Conservation (phyloP, 2,888 invertebrate species). For the Pemphredon lugubris region DNA sequence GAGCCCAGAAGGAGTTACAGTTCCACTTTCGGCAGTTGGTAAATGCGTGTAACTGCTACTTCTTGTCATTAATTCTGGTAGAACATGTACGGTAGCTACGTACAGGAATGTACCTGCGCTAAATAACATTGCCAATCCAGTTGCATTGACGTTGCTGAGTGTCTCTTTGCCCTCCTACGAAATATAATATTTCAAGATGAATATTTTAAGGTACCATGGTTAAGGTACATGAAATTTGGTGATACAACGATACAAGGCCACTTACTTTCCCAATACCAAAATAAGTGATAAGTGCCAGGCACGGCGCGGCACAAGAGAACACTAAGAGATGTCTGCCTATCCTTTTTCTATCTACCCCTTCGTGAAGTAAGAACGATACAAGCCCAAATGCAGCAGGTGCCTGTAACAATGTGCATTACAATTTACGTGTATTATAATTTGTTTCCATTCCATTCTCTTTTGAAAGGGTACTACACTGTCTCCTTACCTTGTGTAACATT, state of each 20-base stretch:
- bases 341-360: conserved; percentile 93
- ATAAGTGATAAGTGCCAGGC: conserved; percentile 94
- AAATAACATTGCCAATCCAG: conserved; percentile 98
- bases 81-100: conserved; percentile 98
- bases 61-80: conserved; percentile 93
- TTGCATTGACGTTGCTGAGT: conserved; percentile 93
- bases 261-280: conserved; percentile 91
- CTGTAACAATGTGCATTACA: conserved; percentile 77
- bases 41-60: conserved; percentile 80
- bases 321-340: conserved; percentile 94
- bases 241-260: not conserved
- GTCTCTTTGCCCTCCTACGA: conserved; percentile 94
- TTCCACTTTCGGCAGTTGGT: conserved; percentile 78
- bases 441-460: conserved; percentile 6
- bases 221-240: not conserved
- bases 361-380: conserved; percentile 97
- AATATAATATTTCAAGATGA: conserved; percentile 6
- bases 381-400: conserved; percentile 99
- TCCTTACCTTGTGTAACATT: conserved; percentile 97
- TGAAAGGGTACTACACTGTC: too few species aligned
- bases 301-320: conserved; percentile 96
- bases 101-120: conserved; percentile 99
- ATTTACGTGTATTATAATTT: conserved; percentile 7
- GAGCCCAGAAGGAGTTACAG: conserved; percentile 83
- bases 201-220: not conserved